These are phyloP conservation scores for Muntiacus muntjak DNA, from an alignment of 2,113 vertebrate species.

Conservation along the genomic window DNA sequence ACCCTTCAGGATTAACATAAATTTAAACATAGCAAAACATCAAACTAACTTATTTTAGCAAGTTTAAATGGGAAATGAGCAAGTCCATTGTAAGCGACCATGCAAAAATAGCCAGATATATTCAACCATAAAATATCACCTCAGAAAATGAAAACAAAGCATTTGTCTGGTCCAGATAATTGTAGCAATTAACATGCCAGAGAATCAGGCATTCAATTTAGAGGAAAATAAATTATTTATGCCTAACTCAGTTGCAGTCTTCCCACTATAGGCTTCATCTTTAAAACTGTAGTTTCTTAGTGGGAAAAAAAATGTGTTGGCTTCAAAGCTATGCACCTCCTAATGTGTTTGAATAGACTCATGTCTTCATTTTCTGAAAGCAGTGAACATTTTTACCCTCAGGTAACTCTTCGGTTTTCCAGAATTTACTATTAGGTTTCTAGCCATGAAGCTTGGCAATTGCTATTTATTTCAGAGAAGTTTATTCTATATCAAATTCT, in stretches of 20 bases:
- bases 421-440: not conserved
- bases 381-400: not conserved
- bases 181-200: conserved; percentile 45
- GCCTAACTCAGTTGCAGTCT: conserved; percentile 13
- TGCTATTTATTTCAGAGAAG: not conserved
- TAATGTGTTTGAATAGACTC: not conserved
- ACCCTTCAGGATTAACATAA: conserved; percentile 16
- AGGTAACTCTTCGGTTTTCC: not conserved
- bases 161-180: conserved; percentile 57
- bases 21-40: conserved; percentile 19
- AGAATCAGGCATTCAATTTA: conserved; percentile 1
- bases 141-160: conserved; percentile 61
- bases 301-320: not conserved
- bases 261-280: not conserved
- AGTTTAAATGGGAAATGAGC: conserved; percentile 45
- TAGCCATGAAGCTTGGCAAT: not conserved
- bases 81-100: conserved; percentile 10
- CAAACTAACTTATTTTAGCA: conserved; percentile 44
- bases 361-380: not conserved
- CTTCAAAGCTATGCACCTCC: not conserved
- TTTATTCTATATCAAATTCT: not conserved
- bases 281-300: conserved; percentile 31
- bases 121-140: conserved; percentile 15
- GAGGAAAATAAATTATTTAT: conserved; percentile 61
- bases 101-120: conserved; percentile 52